A percentile compares a stretch with the other conserved stretches of the same genome.
These are phyloP conservation scores for Trypoxylon attenuatum DNA, from an alignment of 2,888 invertebrate genomes.

Conservation along the genomic window DNA sequence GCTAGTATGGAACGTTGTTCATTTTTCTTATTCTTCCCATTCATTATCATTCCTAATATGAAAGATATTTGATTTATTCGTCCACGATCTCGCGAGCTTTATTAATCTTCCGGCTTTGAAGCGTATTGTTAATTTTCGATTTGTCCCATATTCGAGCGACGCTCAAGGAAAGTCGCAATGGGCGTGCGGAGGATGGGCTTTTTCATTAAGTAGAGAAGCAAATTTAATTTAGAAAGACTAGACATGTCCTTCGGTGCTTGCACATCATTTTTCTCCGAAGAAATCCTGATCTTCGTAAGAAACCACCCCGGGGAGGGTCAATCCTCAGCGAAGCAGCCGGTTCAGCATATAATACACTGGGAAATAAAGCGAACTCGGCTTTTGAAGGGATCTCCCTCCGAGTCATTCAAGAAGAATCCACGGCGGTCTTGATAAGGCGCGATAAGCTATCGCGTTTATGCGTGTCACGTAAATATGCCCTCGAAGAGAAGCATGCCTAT, in stretches of 20 bases:
- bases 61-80: too few species aligned
- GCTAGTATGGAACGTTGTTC: background rate
- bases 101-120: too few species aligned
- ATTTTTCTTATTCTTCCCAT: background rate
- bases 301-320: slow-evolving; percentile 1
- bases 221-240: background rate
- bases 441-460: slow-evolving; percentile 51
- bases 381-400: background rate
- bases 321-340: background rate
- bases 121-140: too few species aligned
- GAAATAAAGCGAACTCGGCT: background rate
- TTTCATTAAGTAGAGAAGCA: background rate
- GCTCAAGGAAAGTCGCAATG: too few species aligned
- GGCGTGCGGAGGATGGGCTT: background rate
- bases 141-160: too few species aligned
- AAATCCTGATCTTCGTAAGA: slow-evolving; percentile 1
- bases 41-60: background rate
- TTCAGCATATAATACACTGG: slow-evolving; percentile 14
- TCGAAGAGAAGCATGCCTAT: slow-evolving; percentile 49
- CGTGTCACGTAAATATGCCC: slow-evolving; percentile 51
- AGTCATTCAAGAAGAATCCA: slow-evolving; percentile 4
- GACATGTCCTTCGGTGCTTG: background rate
- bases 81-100: too few species aligned
- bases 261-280: background rate
- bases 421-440: slow-evolving; percentile 34